Evolutionary conservation across 2,888 invertebrate species (phyloP), one percentile per base, ranked within the genome.

Genomic region (Hirtodrosophila trivittata): DNA sequence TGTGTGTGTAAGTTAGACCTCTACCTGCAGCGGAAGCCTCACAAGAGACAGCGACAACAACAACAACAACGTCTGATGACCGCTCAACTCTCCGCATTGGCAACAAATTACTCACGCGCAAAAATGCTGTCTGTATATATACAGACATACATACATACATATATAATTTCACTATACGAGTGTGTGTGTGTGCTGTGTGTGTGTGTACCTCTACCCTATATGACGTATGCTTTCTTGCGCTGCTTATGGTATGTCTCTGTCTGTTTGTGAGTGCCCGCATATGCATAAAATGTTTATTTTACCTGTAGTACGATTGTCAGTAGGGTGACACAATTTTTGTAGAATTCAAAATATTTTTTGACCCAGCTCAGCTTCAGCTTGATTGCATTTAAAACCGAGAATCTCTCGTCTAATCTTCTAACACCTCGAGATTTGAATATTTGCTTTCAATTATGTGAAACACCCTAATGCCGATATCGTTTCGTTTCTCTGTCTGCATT

Each of bases 71-170:
- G 25, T 14, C 49, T 5, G 28, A 28, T 28, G 28, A 28, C 28
- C 28, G 28, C 28, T 12, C 49, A 57, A 45, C 39, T 43, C 25
- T 41, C 16, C 9, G 38, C 18, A 68, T 66, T 42, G 64, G 63
- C 74, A 76, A 78, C 84, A 81, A 83, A 87, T 82, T 82, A 82
- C 87, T 87, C 87, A 82, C 83, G 87, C 86, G 83, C 83, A 87
- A 82, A 87, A 84, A 76, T 84, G 52, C 43, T 63, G 57, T n/a
- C 67, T 70, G 66, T 41, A 21, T 21, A 46, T 65, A 68, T 85
- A 62, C 71, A 67, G 39, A 21, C 5, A 46, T 65, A 68, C 82
- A 62, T 71, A 67, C 76, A 74, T 85, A 57, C 64, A 62, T 65
- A 83, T 67, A 75, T 63, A 86, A 83, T 86, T 78, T 83, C 86